Conservation (phyloP, 2,888 invertebrate species). For the Amphipoea lucens region DNA sequence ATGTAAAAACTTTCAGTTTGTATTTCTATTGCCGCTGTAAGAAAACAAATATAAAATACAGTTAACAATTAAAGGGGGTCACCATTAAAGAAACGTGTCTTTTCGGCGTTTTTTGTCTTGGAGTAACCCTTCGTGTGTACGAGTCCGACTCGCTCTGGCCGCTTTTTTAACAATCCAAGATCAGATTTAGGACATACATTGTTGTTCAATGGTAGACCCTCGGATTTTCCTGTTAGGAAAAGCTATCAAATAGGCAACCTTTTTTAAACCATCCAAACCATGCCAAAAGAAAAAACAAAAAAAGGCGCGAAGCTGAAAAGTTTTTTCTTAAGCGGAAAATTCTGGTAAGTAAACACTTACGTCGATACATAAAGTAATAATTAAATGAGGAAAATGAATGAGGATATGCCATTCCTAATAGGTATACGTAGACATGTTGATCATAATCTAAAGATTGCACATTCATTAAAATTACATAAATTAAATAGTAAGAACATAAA, state of each 20-base stretch:
- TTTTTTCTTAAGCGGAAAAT: background rate
- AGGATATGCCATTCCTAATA: background rate
- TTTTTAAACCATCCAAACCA: too few species aligned
- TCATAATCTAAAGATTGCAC: constrained; percentile 28
- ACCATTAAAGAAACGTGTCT: too few species aligned
- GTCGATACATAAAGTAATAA: too few species aligned
- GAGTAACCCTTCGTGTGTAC: too few species aligned
- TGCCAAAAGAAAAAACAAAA: background rate
- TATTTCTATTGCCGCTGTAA: too few species aligned
- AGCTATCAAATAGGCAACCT: background rate
- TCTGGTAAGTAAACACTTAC: background rate
- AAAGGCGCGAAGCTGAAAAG: too few species aligned
- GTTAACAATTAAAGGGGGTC: too few species aligned
- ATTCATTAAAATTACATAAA: constrained; percentile 18
- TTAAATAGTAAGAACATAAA: constrained; percentile 1
- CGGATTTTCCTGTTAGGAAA: background rate
- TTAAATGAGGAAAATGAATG: constrained; percentile 22
- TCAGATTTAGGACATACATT: background rate
- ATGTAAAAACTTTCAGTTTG: too few species aligned
- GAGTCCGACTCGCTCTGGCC: too few species aligned
- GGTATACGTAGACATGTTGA: background rate
- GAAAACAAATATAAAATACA: too few species aligned
- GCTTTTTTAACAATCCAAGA: background rate
- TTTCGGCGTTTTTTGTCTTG: too few species aligned
- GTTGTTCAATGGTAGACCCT: background rate